Conservation (phyloP, 2,888 invertebrate genomes). For the Drosophila lutescens region DNA sequence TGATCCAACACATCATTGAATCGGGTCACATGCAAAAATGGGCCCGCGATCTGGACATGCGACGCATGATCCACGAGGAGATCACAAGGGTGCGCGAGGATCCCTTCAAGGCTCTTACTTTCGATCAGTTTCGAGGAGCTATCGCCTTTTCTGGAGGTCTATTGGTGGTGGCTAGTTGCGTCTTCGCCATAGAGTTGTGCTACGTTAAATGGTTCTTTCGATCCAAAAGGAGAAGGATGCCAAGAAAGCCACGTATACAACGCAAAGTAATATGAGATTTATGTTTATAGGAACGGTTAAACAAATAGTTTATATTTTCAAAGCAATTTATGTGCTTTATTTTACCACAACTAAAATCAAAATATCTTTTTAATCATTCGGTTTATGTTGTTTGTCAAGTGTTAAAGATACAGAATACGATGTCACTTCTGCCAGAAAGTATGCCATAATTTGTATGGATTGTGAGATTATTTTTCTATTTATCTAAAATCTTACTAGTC, state of each 20-base stretch:
- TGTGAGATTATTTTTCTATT: not conserved
- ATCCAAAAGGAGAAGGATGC: conserved; percentile 10
- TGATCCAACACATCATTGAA: conserved; percentile 82
- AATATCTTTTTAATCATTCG: no score
- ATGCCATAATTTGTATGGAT: not conserved
- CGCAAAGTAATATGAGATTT: no score
- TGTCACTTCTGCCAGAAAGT: not conserved
- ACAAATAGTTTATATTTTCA: no score
- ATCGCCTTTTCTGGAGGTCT: conserved; percentile 66
- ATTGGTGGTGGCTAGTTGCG: conserved; percentile 46
- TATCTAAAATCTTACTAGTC: not conserved
- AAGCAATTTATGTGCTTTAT: no score
- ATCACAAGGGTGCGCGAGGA: conserved; percentile 61
- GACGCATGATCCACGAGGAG: conserved; percentile 72
- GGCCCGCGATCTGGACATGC: conserved; percentile 80
- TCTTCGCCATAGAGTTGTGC: conserved; percentile 67
- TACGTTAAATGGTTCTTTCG: conserved; percentile 52
- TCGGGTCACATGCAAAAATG: conserved; percentile 83
- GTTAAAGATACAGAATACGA: no score
- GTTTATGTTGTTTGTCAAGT: no score
- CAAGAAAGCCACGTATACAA: no score
- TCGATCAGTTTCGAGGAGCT: conserved; percentile 74
- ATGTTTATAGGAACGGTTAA: no score
- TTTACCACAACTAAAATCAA: no score
- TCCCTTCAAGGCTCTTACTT: conserved; percentile 66